Conservation (phyloP, 2,797 vertebrate genomes). For the Alouatta caraya region DNA sequence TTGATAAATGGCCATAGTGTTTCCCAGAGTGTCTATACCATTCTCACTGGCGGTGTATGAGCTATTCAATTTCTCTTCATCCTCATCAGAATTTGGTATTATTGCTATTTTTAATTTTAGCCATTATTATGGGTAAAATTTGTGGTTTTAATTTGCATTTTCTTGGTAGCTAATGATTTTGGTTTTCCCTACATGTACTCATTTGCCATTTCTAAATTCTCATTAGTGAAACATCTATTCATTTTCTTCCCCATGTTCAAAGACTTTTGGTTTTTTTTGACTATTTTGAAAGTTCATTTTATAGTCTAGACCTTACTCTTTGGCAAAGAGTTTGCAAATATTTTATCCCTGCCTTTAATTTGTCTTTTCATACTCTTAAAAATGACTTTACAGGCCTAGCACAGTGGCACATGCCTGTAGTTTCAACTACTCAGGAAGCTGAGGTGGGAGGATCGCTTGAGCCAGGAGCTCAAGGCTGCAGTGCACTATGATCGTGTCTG, state of each 20-base stretch:
- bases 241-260: not conserved
- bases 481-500: not conserved
- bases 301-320: not conserved
- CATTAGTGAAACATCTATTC: not conserved
- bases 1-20: not conserved
- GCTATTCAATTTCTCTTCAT: not conserved
- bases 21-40: not conserved
- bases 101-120: not conserved
- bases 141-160: not conserved
- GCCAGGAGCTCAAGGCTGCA: not conserved
- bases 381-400: not conserved
- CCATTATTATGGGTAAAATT: not conserved
- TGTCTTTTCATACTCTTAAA: not conserved
- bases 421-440: not conserved
- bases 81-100: not conserved
- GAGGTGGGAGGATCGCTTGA: not conserved
- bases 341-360: not conserved
- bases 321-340: not conserved
- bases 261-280: not conserved
- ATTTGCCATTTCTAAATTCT: not conserved
- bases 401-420: not conserved
- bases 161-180: not conserved
- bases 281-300: not conserved
- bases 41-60: not conserved
- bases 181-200: not conserved